Evolutionary conservation across 2,797 vertebrate species (phyloP).

Genomic region (Bradypodion ventrale): DNA sequence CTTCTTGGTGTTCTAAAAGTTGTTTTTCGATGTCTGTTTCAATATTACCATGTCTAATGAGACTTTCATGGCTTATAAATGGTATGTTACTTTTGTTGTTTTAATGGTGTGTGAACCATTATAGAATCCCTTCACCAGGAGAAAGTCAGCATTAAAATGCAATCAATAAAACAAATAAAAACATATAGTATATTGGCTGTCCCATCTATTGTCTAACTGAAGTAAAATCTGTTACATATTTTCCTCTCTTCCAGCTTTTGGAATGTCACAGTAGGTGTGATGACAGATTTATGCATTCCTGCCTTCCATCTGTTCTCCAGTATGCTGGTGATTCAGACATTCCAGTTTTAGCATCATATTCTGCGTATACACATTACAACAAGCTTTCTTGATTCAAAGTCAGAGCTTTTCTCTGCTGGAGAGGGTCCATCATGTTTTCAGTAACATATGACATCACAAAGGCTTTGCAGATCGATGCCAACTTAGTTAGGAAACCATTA

Average conservation of each 20-base stretch:
- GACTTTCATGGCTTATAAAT: too few relatives aligned
- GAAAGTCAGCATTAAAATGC: too few relatives aligned
- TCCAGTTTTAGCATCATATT: slow-evolving; percentile 22
- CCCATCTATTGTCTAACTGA: slow-evolving; percentile 21
- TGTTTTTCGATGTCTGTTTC: too few relatives aligned
- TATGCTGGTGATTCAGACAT: slow-evolving; percentile 33
- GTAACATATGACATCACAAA: background rate
- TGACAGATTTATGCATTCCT: slow-evolving; percentile 47
- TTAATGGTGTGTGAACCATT: too few relatives aligned
- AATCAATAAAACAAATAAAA: background rate
- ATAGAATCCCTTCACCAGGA: too few relatives aligned
- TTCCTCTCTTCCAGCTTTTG: slow-evolving; percentile 47
- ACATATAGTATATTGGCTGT: slow-evolving; percentile 8
- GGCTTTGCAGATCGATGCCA: background rate
- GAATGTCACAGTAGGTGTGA: slow-evolving; percentile 40
- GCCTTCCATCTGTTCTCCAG: slow-evolving; percentile 40
- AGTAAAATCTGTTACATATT: slow-evolving; percentile 35
- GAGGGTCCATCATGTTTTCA: background rate
- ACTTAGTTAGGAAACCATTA: background rate
- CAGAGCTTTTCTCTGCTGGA: slow-evolving; percentile 10
- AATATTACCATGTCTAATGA: too few relatives aligned
- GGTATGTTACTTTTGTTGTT: too few relatives aligned
- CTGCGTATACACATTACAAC: background rate
- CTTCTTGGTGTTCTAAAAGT: too few relatives aligned
- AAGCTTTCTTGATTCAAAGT: slow-evolving; percentile 36